Evolutionary conservation across 1,140 invertebrate genomes (phyloP), one percentile per base, ranked within the genome.

Genomic region (Rhopalosiphum padi): DNA sequence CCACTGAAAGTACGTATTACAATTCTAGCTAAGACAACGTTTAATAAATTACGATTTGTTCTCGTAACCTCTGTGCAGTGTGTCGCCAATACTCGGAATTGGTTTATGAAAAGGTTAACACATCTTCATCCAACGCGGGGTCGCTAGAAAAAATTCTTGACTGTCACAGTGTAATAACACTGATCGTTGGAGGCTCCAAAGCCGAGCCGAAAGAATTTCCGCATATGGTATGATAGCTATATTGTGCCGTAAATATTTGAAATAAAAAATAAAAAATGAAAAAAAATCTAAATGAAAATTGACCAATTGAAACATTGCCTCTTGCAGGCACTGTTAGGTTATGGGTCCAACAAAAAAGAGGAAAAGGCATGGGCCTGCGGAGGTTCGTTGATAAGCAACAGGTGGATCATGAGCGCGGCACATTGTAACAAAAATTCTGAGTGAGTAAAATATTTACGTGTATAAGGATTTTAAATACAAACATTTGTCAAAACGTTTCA

Each of bases 181-280:
- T 94, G 18, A 94, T 94, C 37, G 96, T 96, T 60, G 96, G 96
- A n/a, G 96, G 96, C 11, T 94, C 94, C 23, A 94, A 95, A 43
- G 95, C 96, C 0, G 94, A 94, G 7, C 94, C 95, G 22, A 95
- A 95, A n/a, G 96, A 96, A 93, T 96, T 96, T 94, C 96, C 96
- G 2, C 96, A 96, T 94, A 96, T 96, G 96, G 96, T 96, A 87
- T 85, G 25, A 86, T 86, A 88, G 48, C 22, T 51, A 48, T 51
- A n/a, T 48, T 87, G 43, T n/a, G 11, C 60, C 4, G 11, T 18
- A n/a, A n/a, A 30, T 68, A 18, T 68, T n/a, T 15, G 6, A 77
- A 77, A 68, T 18, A 9, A n/a, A 5, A 2, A 21, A 77, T 41
- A 41, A 41, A 41, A 41, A 41, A 41, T 41, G 15, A n/a, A 18